Evolutionary conservation across 2,888 invertebrate species (phyloP), one percentile per base, ranked within the genome.

Genomic region (Ormyrus labotus): DNA sequence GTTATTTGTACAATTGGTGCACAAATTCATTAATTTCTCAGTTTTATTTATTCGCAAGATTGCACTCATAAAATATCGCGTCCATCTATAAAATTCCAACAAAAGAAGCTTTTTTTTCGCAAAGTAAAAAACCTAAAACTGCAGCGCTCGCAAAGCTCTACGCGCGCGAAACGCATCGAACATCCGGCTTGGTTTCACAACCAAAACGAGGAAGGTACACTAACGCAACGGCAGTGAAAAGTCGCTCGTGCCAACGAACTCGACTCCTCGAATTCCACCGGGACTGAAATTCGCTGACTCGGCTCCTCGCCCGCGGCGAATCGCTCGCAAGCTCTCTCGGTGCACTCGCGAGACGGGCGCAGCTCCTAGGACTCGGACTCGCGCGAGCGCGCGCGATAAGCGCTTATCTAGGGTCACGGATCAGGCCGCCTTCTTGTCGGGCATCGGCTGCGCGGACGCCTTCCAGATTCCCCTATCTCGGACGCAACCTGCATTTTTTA

Each of bases 341-440:
- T 19, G 47, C 34, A 4, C 34, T 34, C 34, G 34, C 4, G 34
- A 34, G 34, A 34, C 34, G 4, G 34, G 34, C 34, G 34, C 34
- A 4, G 34, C 34, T 34, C 34, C 13, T 58, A 2, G 11, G 5
- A n/a, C 19, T 34, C 8, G 34, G 34, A 6, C 13, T 65, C 48
- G 48, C n/a, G 4, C 47, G 57, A 5, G 0, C 48, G 64, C 78
- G 81, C 64, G 67, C 61, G 86, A 87, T 87, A 86, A 86, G 57
- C 71, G 73, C 78, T 83, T 88, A 87, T 86, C 85, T 84, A 78
- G 84, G 86, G 85, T 87, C 86, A 85, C 78, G 84, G 82, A 86
- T 86, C 82, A 79, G 72, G 73, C n/a, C 51, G 50, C 5, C 8
- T 13, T 9, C 64, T 64, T 64, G 13, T 13, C 64, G 13, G 13